A percentile compares a stretch with the other conserved stretches of the same genome.
phyloP scores from a whole-genome alignment of 2,113 vertebrate genomes.

The Glareola pratincola region DNA sequence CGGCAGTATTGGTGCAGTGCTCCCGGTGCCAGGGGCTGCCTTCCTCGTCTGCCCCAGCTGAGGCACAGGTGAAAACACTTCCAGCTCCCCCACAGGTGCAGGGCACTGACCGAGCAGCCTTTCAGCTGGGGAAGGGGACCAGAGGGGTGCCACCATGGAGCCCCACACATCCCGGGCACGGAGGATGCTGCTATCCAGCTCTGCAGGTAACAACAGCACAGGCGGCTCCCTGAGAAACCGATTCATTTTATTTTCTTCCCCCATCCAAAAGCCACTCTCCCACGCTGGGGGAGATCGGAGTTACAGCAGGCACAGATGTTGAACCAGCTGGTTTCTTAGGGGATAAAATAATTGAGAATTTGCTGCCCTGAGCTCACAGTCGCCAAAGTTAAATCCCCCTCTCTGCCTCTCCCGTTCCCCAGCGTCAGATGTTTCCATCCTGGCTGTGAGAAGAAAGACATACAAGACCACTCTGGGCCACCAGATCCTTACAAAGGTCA shows the following conservation, averaged over 20 bases:
- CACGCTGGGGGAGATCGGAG: not conserved
- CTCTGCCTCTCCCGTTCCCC: not conserved
- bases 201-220: not conserved
- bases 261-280: not conserved
- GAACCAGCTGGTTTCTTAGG: not conserved
- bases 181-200: not conserved
- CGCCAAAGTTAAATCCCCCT: not conserved
- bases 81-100: not conserved
- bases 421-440: not conserved
- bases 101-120: not conserved
- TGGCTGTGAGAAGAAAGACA: not conserved
- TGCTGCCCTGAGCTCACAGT: not conserved
- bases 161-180: accelerated
- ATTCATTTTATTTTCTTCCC: not conserved
- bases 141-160: accelerated
- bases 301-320: not conserved
- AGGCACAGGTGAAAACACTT: not conserved
- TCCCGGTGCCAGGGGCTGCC: not conserved
- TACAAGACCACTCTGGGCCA: no score
- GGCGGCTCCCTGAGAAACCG: not conserved
- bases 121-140: no score
- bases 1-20: accelerated
- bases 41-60: not conserved
- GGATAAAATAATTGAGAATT: not conserved
- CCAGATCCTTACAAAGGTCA: not conserved